These are phyloP conservation scores for Catocala sponsa DNA, from an alignment of 2,888 invertebrate genomes.

Conservation along the genomic window DNA sequence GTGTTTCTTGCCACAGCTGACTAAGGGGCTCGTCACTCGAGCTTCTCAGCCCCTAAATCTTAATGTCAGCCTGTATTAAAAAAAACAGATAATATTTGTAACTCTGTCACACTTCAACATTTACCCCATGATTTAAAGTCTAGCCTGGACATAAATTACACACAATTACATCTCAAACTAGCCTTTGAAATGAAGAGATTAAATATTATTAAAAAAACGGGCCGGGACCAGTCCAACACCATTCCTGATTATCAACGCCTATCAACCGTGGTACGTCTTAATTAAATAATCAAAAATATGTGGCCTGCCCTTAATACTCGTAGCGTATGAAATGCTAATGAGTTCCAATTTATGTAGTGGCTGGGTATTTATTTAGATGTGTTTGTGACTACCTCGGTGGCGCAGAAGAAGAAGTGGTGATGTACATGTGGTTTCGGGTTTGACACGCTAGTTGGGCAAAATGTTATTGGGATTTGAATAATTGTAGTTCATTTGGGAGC, in stretches of 20 bases:
- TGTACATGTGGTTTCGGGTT: neutral
- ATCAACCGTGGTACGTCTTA: constrained; percentile 66
- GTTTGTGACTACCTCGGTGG: too few species aligned
- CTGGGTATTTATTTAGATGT: constrained; percentile 4
- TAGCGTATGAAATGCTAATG: constrained; percentile 49
- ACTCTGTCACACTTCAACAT: constrained; percentile 4
- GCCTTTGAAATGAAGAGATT: constrained; percentile 72
- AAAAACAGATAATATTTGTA: neutral
- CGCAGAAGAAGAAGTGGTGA: too few species aligned
- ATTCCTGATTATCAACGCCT: constrained; percentile 82
- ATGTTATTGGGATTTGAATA: too few species aligned
- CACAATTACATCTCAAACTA: constrained; percentile 31
- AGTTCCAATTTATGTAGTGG: constrained; percentile 33
- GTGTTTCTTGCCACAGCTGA: too few species aligned
- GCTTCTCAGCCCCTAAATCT: too few species aligned
- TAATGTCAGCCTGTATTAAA: neutral
- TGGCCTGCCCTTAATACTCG: constrained; percentile 45
- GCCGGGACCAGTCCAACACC: constrained; percentile 67
- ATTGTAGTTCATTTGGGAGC: too few species aligned
- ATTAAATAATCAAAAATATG: constrained; percentile 75
- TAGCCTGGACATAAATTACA: constrained; percentile 36
- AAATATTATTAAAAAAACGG: constrained; percentile 69
- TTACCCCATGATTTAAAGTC: constrained; percentile 1
- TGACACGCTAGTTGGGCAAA: too few species aligned
- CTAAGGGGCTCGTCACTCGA: too few species aligned